Evolutionary conservation across 2,113 vertebrate species (phyloP).

Genomic region (Strigops habroptila): DNA sequence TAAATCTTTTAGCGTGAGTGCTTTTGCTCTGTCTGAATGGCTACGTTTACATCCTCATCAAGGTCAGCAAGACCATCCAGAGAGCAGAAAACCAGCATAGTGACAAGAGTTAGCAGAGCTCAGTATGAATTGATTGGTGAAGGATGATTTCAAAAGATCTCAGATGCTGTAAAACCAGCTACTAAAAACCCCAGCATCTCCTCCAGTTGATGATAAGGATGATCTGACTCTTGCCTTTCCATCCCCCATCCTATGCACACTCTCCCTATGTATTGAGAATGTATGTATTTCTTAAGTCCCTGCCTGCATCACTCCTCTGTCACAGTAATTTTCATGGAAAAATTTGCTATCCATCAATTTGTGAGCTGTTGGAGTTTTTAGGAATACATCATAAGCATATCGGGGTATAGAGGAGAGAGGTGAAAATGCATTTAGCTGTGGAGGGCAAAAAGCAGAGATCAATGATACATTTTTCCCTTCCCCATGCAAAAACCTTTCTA

Average conservation of each 20-base stretch:
- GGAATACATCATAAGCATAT: conserved; percentile 14
- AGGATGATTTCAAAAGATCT: background rate
- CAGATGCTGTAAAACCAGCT: background rate
- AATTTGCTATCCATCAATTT: conserved; percentile 29
- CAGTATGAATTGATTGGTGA: background rate
- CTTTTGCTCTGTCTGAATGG: background rate
- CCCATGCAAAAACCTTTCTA: background rate
- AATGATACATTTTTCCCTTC: background rate
- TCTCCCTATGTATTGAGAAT: background rate
- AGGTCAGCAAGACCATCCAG: background rate
- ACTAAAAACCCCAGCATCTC: background rate
- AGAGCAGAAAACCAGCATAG: background rate
- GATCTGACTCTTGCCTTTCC: background rate
- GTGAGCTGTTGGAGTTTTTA: background rate
- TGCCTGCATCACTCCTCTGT: background rate
- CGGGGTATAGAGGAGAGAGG: background rate
- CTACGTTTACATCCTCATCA: background rate
- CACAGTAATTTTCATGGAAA: conserved; percentile 40
- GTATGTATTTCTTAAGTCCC: background rate
- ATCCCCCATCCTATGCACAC: background rate
- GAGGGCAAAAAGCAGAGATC: background rate
- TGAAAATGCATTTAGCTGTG: conserved; percentile 3
- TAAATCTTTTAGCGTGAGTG: background rate
- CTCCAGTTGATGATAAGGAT: background rate
- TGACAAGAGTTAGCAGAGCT: background rate